phyloP scores from a whole-genome alignment of 2,113 vertebrate species.

The Maccullochella peelii region DNA sequence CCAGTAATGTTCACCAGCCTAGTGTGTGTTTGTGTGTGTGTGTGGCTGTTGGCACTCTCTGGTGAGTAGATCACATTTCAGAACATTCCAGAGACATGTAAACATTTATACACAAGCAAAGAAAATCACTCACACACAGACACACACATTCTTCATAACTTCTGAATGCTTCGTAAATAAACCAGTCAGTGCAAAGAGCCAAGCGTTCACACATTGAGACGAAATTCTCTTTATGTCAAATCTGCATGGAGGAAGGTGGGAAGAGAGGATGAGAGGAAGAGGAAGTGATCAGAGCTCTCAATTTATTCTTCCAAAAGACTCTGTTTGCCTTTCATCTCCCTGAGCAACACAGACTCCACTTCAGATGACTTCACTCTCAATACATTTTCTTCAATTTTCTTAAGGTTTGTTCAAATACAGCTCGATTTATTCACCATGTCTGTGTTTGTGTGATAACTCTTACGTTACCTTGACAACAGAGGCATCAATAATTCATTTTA shows the following conservation, averaged over 20 bases:
- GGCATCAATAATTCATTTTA: neutral
- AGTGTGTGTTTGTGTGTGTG: constrained; percentile 5
- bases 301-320: neutral
- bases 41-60: constrained; percentile 62
- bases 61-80: constrained; percentile 72
- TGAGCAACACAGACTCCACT: neutral
- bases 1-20: constrained; percentile 27
- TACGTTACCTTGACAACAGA: neutral
- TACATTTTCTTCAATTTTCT: neutral
- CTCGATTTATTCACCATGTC: neutral
- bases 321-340: neutral
- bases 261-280: constrained; percentile 14
- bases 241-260: neutral
- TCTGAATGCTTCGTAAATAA: constrained; percentile 66
- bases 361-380: constrained; percentile 7
- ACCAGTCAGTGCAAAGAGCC: constrained; percentile 41
- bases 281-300: neutral
- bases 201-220: constrained; percentile 32
- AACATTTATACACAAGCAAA: constrained; percentile 77
- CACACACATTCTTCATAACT: constrained; percentile 41
- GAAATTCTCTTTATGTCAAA: constrained; percentile 13
- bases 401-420: neutral
- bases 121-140: constrained; percentile 45
- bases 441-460: neutral
- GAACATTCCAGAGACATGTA: constrained; percentile 78